Conservation (phyloP, 1,140 invertebrate species). For the Saxidomus purpurata region DNA sequence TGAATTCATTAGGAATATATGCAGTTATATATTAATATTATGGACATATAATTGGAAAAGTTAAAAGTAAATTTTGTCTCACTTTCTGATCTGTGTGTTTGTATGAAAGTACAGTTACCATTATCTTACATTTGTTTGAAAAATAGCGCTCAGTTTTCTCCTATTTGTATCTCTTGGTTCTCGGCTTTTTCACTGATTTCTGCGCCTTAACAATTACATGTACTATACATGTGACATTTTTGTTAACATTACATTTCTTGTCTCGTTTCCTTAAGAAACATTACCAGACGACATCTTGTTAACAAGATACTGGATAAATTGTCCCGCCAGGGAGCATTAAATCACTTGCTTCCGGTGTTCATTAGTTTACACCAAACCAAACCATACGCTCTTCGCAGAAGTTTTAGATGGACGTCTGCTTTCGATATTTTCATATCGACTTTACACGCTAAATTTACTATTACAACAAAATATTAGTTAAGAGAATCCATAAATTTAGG, state of each 20-base stretch:
- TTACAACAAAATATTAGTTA: slow-evolving; percentile 29
- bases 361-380: slow-evolving; percentile 45
- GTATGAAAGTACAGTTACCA: too few species aligned
- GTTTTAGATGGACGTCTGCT: background rate
- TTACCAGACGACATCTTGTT: slow-evolving; percentile 28
- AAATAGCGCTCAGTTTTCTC: too few species aligned
- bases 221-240: background rate
- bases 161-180: too few species aligned
- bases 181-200: too few species aligned
- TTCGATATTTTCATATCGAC: background rate
- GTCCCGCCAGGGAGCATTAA: slow-evolving; percentile 37
- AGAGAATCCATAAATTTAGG: slow-evolving; percentile 49
- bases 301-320: slow-evolving; percentile 23
- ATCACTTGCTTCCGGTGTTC: slow-evolving; percentile 53
- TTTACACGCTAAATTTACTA: slow-evolving; percentile 57
- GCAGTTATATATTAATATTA: too few species aligned
- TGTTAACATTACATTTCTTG: background rate
- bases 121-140: too few species aligned
- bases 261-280: background rate
- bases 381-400: slow-evolving; percentile 13
- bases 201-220: background rate
- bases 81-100: too few species aligned
- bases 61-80: too few species aligned
- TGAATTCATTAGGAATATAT: too few species aligned
- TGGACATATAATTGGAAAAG: too few species aligned